phyloP scores from a whole-genome alignment of 2,888 invertebrate species.

The Desoria tigrina region DNA sequence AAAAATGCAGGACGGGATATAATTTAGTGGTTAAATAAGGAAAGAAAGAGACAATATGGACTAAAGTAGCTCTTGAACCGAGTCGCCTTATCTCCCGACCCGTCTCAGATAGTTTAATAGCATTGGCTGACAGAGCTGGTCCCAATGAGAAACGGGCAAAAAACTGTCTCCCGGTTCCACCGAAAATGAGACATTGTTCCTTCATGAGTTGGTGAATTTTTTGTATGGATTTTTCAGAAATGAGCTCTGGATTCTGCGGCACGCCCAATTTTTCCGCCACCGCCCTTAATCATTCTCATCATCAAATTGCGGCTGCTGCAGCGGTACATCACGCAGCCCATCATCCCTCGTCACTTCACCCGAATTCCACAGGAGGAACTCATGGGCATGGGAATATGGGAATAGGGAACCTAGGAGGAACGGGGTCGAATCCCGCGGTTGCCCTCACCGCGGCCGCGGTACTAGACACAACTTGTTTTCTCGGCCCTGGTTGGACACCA shows the following conservation, averaged over 20 bases:
- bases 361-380: slow-evolving; percentile 33
- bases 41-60: no score
- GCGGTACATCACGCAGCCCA: slow-evolving; percentile 37
- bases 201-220: no score
- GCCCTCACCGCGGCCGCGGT: slow-evolving; percentile 49
- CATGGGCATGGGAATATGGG: slow-evolving; percentile 41
- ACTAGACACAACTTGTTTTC: slow-evolving; percentile 51
- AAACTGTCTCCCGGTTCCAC: no score
- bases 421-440: slow-evolving; percentile 41
- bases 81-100: no score
- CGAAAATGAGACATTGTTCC: not conserved
- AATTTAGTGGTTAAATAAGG: no score
- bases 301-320: slow-evolving; percentile 39
- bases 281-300: slow-evolving; percentile 48
- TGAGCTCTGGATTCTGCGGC: slow-evolving; percentile 50
- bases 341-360: slow-evolving; percentile 43
- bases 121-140: slow-evolving; percentile 1
- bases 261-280: slow-evolving; percentile 51
- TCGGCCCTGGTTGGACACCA: slow-evolving; percentile 51
- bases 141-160: no score
- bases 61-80: no score
- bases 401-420: slow-evolving; percentile 37
- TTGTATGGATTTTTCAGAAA: slow-evolving; percentile 38
- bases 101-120: slow-evolving; percentile 15
- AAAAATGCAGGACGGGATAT: no score